Evolutionary conservation across 2,797 vertebrate genomes (phyloP), one percentile per base, ranked within the genome.

Genomic region (Arctocebus calabarensis): DNA sequence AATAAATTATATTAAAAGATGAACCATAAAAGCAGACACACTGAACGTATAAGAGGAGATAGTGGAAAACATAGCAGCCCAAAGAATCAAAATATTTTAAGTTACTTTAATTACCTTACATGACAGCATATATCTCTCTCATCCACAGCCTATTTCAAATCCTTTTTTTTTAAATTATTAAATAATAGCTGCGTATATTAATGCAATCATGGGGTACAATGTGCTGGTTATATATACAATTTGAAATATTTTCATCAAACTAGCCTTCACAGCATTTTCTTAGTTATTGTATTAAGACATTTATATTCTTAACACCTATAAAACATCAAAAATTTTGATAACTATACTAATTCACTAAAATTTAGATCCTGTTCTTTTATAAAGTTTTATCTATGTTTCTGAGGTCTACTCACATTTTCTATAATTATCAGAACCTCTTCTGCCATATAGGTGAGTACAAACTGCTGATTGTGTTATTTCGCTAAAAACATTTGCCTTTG

Each of bases 321-420:
- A n/a, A n/a, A n/a, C n/a, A n/a, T n/a, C n/a, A 83, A 86, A 74
- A 78, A 71, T 95, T 97, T 90, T 97, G 91, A 83, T 94, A 97
- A 94, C 64, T 97, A 52, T 52, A 52, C 14, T 52, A 95, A 27
- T 82, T 93, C 90, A 64, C 94, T 97, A 94, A 97, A 97, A 96
- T 92, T 59, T 96, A 97, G 94, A 97, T 97, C 96, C 87, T 97
- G 82, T 97, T 97, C 86, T 0, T 84, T 96, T 96, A 90, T 71
- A 94, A 89, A 88, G 48, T 91, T 97, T 94, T 73, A 73, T 0
- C 86, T 83, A 89, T 94, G 62, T 96, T 97, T 94, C 57, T 17
- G 0, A 94, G 40, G 66, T 34, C 88, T 91, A 75, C 74, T 94
- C 75, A 64, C 75, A 86, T 79, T 77, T 89, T 94, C 93, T 86